Percentiles rank a stretch among this genome's conserved stretches.
phyloP scores from a whole-genome alignment of 2,797 vertebrate species.

The Eleutherodactylus coqui region DNA sequence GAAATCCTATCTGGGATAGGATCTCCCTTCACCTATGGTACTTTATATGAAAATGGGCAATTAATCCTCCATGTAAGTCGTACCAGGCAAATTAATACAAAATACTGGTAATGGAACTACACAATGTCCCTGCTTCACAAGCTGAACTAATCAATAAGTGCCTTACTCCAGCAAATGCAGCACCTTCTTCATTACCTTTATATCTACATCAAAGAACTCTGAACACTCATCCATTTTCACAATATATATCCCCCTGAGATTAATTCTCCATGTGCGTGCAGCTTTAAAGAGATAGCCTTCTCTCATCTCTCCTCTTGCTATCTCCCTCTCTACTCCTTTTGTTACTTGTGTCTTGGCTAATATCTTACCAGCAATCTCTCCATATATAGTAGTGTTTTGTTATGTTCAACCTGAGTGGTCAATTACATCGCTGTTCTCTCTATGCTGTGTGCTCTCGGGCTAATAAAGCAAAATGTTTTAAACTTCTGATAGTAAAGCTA shows the following conservation, averaged over 20 bases:
- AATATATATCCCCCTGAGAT: not conserved
- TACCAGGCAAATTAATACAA: not conserved
- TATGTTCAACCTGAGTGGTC: no score
- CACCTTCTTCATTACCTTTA: not conserved
- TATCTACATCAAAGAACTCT: not conserved
- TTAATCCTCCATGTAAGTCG: not conserved
- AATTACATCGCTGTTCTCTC: no score
- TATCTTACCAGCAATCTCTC: no score
- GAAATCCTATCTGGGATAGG: not conserved
- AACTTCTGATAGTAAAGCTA: no score
- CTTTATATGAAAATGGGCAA: no score
- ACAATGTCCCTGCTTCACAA: not conserved
- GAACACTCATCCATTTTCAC: not conserved
- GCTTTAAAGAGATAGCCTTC: not conserved
- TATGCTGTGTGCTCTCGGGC: no score
- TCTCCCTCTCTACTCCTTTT: not conserved
- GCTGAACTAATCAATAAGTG: not conserved
- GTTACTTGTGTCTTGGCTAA: not conserved
- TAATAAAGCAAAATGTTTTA: no score
- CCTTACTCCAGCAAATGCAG: not conserved
- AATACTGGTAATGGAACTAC: not conserved
- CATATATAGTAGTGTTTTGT: no score
- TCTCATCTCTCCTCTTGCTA: not conserved
- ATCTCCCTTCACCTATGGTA: no score
- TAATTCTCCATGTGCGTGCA: not conserved